Evolutionary conservation across 2,113 vertebrate species (phyloP), one percentile per base, ranked within the genome.

Genomic region (Parus major): DNA sequence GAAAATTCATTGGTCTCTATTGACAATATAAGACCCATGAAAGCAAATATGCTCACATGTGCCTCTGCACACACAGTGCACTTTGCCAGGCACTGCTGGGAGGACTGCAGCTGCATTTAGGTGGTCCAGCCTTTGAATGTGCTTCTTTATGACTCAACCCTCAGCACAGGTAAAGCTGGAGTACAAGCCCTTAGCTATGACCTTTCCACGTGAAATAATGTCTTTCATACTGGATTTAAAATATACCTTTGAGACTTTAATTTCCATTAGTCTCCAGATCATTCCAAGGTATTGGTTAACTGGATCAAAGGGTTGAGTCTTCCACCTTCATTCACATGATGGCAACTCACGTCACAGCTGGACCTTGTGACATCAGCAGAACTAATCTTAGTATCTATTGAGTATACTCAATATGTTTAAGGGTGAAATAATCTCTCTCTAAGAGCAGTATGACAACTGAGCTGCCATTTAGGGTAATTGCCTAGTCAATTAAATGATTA

Each of bases 271-370:
- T 66, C 33, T 73, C 41, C 56, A 83, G 63, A 73, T 80, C 33
- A 69, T 33, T 84, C 36, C 68, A 91, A 88, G 52, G 36, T 44
- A 60, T 18, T 52, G 52, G 29, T 31, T 86, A 93, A 80, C 46
- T 47, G 68, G 76, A 96, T 96, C 80, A 93, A 78, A 86, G 61
- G 24, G 41, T 47, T 91, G 52, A 90, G 46, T 57, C 68, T 71
- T 59, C 82, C n/a, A 35, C 80, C 60, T 78, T 57, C 68, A 24
- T 29, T 88, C 56, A 49, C 53, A 39, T 68, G 88, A 88, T 25
- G 25, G 65, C 29, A 83, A 53, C 28, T 81, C 71, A 71, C 22
- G 7, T 76, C 72, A 88, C 31, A 86, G 42, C 3, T 78, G 86
- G 64, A 71, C 57, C 82, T 65, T 9, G 7, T 84, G 72, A 94